A percentile compares a stretch with the other conserved stretches of the same genome.
phyloP scores from a whole-genome alignment of 37 sponge, comb jelly and placozoan genomes.

The Aphrocallistes beatrix region DNA sequence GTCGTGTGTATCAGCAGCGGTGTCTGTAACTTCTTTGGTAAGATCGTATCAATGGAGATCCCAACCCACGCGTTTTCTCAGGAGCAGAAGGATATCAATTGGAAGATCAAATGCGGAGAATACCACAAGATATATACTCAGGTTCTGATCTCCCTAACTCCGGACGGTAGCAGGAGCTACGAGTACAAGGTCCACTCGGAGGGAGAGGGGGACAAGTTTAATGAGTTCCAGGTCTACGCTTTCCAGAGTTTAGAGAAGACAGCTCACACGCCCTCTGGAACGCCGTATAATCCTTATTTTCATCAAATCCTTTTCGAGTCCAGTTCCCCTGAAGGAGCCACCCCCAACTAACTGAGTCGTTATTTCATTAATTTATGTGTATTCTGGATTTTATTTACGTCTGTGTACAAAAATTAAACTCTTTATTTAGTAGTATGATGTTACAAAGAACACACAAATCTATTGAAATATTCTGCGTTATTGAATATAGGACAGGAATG shows the following conservation, averaged over 20 bases:
- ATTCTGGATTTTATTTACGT: too few species aligned
- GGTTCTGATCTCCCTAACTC: not conserved
- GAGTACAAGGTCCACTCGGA: not conserved
- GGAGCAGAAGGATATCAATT: not conserved
- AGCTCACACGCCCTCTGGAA: not conserved
- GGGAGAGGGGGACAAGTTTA: not conserved
- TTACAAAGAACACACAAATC: too few species aligned
- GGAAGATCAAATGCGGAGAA: not conserved
- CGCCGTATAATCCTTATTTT: not conserved
- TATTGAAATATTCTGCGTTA: too few species aligned
- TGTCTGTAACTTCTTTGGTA: not conserved
- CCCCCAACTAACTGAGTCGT: conserved; percentile 5
- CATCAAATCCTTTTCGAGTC: not conserved
- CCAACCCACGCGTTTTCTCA: not conserved
- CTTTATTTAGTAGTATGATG: too few species aligned
- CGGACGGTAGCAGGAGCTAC: not conserved
- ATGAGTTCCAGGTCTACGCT: not conserved
- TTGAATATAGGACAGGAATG: too few species aligned
- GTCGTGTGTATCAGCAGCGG: not conserved
- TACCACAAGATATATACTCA: not conserved
- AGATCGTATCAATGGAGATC: conserved; percentile 13
- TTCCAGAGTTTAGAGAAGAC: not conserved
- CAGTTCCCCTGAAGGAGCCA: not conserved
- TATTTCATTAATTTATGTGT: too few species aligned
- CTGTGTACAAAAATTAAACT: too few species aligned